Conservation (phyloP, 2,113 vertebrate genomes). For the Brachypteracias leptosomus region DNA sequence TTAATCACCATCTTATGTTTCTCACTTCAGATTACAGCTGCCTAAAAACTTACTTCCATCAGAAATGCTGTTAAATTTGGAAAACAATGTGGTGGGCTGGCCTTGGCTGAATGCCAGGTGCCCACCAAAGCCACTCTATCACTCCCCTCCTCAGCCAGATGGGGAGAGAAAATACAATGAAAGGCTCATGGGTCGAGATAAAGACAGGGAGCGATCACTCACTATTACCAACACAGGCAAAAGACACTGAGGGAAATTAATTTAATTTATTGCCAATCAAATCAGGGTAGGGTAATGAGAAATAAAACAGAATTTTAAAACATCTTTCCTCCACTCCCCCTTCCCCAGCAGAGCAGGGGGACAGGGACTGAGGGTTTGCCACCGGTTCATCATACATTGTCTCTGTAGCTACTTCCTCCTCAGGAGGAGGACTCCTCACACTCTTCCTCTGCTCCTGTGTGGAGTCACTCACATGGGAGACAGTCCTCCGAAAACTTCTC, state of each 20-base stretch:
- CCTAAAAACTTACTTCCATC: not conserved
- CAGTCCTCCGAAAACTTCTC: not conserved
- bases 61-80: not conserved
- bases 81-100: not conserved
- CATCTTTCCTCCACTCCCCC: not conserved
- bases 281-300: not conserved
- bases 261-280: not conserved
- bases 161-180: fast-evolving
- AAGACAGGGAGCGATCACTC: not conserved
- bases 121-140: not conserved
- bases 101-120: not conserved
- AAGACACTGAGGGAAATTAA: not conserved
- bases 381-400: not conserved
- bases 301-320: not conserved
- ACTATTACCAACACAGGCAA: not conserved
- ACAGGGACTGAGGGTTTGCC: not conserved
- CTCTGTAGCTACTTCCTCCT: not conserved
- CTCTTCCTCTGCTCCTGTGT: not conserved
- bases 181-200: fast-evolving
- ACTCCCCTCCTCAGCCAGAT: not conserved
- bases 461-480: not conserved
- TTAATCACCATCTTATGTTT: not conserved
- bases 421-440: not conserved
- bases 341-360: not conserved
- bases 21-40: not conserved